Evolutionary conservation across 2,888 invertebrate species (phyloP), one percentile per base, ranked within the genome.

Genomic region (Dimorphilus gyrociliatus): DNA sequence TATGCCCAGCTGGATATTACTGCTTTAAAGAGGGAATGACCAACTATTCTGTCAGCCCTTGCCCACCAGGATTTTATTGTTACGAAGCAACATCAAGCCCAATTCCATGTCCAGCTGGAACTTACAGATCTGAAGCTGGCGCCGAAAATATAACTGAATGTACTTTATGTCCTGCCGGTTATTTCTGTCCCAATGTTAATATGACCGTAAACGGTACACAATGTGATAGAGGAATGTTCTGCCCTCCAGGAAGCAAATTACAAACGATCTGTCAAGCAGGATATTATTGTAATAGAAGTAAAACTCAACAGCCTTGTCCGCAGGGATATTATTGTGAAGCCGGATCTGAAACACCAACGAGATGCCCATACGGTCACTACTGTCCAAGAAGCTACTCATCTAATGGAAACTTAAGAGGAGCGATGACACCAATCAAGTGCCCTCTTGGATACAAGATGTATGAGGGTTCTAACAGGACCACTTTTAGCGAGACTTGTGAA

Each of bases 271-370:
- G 57, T 38, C 50, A 48, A 35, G 49, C 53, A 30, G 55, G 58
- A 13, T 56, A 55, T 35, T 58, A 54, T 39, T 58, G 58, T 32
- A 51, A 50, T 39, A 46, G 45, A 38, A 46, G 54, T 1, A 49
- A 45, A 47, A 45, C 46, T 1, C 46, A 53, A 38, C 33, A 44
- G 5, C 47, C 50, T 0, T 58, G 58, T 35, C 55, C 55, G 10
- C 48, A 48, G 6, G 56, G 52, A 2, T 53, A 45, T 38, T 58
- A 52, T 35, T 58, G 58, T 35, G 56, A 56, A 6, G 46, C 46
- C 27, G 44, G 38, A 24, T 53, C 55, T 13, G 47, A 51, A 16
- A 43, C 42, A 21, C 56, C 56, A 2, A 17, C 4, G n/a, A 40
- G 34, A 17, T 57, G 57, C 38, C 54, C 53, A 8, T 42, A 41